Percentiles rank a stretch among this genome's conserved stretches.
Conservation (phyloP, 1,140 invertebrate genomes). For the Chrysopa pallens region DNA sequence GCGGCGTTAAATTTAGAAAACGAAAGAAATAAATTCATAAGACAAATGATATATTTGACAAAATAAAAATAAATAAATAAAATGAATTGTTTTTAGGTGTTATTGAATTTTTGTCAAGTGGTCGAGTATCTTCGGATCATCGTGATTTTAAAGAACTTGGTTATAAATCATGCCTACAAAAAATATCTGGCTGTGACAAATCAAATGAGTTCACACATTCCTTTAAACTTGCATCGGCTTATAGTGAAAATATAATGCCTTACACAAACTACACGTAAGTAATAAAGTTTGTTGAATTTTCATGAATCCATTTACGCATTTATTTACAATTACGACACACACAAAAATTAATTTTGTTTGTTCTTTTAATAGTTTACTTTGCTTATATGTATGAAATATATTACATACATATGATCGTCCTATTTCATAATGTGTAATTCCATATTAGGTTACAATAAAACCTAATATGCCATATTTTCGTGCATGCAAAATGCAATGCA, state of each 20-base stretch:
- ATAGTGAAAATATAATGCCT: slow-evolving; percentile 88
- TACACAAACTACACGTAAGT: slow-evolving; percentile 97
- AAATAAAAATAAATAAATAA: neutral
- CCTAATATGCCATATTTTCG: too few relatives aligned
- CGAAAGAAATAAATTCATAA: too few relatives aligned
- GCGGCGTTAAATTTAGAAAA: too few relatives aligned
- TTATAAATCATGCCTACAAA: slow-evolving; percentile 82
- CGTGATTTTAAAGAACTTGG: slow-evolving; percentile 92
- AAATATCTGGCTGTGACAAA: slow-evolving; percentile 68
- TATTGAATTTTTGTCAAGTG: slow-evolving; percentile 84
- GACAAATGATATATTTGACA: neutral
- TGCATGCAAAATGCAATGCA: too few relatives aligned
- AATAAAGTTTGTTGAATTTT: neutral
- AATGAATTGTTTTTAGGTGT: slow-evolving; percentile 48
- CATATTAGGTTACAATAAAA: too few relatives aligned
- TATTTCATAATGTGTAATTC: too few relatives aligned
- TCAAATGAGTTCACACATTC: slow-evolving; percentile 85
- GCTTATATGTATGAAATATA: too few relatives aligned
- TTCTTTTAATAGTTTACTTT: too few relatives aligned
- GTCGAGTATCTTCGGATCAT: slow-evolving; percentile 77
- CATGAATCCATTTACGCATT: too few relatives aligned
- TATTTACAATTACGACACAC: too few relatives aligned
- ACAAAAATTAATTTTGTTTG: too few relatives aligned
- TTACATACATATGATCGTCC: too few relatives aligned
- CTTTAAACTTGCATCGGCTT: slow-evolving; percentile 86